A percentile compares a stretch with the other conserved stretches of the same genome.
phyloP scores from a whole-genome alignment of 2,888 invertebrate species.

The Bombylius discolor region DNA sequence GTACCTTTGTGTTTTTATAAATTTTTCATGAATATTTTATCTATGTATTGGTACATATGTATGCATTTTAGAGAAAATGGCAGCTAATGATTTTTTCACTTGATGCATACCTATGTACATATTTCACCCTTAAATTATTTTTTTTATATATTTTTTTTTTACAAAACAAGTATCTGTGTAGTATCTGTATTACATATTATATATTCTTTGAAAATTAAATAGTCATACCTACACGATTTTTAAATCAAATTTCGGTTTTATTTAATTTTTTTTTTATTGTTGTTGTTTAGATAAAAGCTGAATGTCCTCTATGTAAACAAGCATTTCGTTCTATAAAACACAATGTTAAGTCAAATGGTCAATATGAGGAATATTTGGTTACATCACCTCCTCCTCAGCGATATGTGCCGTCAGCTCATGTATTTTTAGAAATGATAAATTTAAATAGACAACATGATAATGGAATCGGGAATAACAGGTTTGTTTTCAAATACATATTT shows the following conservation, averaged over 20 bases:
- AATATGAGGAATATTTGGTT: conserved; percentile 74
- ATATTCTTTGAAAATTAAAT: not conserved
- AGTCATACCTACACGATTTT: not conserved
- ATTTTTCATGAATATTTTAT: too few relatives aligned
- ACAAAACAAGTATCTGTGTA: too few relatives aligned
- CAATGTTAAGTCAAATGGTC: conserved; percentile 74
- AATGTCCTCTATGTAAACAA: conserved; percentile 89
- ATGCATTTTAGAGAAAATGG: too few relatives aligned
- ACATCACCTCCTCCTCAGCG: conserved; percentile 15
- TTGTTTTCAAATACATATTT: too few relatives aligned
- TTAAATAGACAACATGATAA: not conserved
- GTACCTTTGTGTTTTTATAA: conserved; percentile 5
- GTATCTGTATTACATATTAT: too few relatives aligned
- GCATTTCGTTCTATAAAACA: conserved; percentile 83
- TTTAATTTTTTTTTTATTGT: not conserved
- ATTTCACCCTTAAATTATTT: not conserved
- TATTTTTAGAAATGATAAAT: not conserved
- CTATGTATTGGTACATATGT: too few relatives aligned
- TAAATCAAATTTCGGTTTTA: too few relatives aligned
- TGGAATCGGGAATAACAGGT: not conserved
- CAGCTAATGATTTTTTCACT: too few relatives aligned
- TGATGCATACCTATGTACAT: too few relatives aligned
- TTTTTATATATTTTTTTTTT: conserved; percentile 8
- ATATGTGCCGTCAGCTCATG: not conserved
- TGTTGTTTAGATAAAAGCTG: conserved; percentile 64